Evolutionary conservation across 1,140 invertebrate species (phyloP).

Genomic region (Eumaeus atala): DNA sequence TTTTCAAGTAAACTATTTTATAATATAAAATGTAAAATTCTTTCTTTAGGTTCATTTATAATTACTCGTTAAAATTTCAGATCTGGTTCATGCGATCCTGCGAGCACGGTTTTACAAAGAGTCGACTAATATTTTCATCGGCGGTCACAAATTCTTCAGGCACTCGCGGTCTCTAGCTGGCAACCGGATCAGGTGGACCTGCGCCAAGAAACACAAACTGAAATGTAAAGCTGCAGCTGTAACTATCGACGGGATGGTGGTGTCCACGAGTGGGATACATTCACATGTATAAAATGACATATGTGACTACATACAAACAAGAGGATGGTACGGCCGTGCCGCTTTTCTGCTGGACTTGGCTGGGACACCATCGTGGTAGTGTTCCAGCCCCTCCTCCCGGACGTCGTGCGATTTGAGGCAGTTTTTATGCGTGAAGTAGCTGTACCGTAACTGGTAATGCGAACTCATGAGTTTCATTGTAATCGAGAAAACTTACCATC

Average conservation of each 20-base stretch:
- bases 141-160: constrained; percentile 58
- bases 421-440: too few species aligned
- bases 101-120: constrained; percentile 46
- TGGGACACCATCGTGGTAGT: too few species aligned
- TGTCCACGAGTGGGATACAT: constrained; percentile 49
- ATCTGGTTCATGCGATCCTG: constrained; percentile 43
- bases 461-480: too few species aligned
- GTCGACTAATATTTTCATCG: constrained; percentile 53
- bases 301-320: neutral
- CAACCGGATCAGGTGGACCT: constrained; percentile 58
- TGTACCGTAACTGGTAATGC: too few species aligned
- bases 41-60: neutral
- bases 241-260: constrained; percentile 49
- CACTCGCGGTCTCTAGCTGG: constrained; percentile 56
- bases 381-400: too few species aligned
- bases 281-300: constrained; percentile 33
- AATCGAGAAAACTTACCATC: neutral
- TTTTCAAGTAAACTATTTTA: neutral
- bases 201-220: constrained; percentile 58
- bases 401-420: too few species aligned
- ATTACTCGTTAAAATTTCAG: constrained; percentile 32
- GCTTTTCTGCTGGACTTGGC: too few species aligned
- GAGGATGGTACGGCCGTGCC: too few species aligned
- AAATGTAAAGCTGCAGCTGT: constrained; percentile 59
- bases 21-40: neutral